Percentiles rank a stretch among this genome's conserved stretches.
phyloP scores from a whole-genome alignment of 2,113 vertebrate genomes.

The Anser cygnoides region DNA sequence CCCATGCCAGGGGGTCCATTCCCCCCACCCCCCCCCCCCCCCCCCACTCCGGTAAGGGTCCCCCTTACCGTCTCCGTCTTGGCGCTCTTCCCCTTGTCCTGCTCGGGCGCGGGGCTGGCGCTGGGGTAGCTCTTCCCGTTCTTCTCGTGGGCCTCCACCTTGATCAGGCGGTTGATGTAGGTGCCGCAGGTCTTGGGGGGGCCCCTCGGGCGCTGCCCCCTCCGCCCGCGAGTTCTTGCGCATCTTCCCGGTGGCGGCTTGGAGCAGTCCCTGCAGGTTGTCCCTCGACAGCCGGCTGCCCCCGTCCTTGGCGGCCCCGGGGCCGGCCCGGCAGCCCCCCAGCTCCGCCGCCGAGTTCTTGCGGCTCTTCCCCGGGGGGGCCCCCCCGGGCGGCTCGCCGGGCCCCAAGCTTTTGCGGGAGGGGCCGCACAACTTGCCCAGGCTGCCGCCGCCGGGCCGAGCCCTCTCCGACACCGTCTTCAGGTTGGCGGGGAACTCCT shows the following conservation, averaged over 20 bases:
- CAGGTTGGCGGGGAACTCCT: constrained; percentile 87
- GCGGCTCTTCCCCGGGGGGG: constrained; percentile 79
- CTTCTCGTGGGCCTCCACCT: constrained; percentile 88
- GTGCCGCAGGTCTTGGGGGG: constrained; percentile 72
- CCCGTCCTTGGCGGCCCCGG: constrained; percentile 70
- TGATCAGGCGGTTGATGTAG: constrained; percentile 91
- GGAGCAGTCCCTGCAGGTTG: constrained; percentile 77
- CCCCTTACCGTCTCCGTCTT: constrained; percentile 82
- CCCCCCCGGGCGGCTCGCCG: constrained; percentile 47
- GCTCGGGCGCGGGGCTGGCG: constrained; percentile 44
- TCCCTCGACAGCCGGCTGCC: constrained; percentile 78
- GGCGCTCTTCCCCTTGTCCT: constrained; percentile 71
- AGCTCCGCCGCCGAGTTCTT: constrained; percentile 87
- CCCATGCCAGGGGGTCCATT: background rate
- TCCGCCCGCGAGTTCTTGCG: constrained; percentile 84
- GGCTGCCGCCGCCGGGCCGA: constrained; percentile 74
- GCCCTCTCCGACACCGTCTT: constrained; percentile 85
- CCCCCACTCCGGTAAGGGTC: no score
- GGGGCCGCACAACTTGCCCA: constrained; percentile 61
- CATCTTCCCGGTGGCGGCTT: constrained; percentile 77
- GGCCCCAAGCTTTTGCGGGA: constrained; percentile 77
- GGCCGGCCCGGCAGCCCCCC: constrained; percentile 51
- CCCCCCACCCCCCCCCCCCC: background rate
- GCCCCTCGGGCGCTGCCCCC: constrained; percentile 75
- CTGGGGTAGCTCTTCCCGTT: constrained; percentile 71